Conservation (phyloP, 2,797 vertebrate species). For the Chelon labrosus region DNA sequence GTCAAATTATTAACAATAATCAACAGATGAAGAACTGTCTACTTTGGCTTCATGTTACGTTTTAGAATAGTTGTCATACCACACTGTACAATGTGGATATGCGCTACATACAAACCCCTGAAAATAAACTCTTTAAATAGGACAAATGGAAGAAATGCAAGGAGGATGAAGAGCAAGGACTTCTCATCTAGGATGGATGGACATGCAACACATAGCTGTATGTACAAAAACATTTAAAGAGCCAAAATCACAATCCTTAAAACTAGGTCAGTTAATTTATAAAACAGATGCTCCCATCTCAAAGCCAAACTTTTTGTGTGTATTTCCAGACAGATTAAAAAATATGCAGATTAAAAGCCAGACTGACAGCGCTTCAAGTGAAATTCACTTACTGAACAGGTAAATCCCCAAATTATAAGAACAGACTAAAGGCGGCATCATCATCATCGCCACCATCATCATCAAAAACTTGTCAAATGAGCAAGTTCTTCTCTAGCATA, state of each 20-base stretch:
- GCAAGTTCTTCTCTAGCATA: no score
- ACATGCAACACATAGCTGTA: neutral
- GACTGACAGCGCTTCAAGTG: neutral
- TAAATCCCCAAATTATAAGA: slow-evolving; percentile 2
- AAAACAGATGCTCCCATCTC: neutral
- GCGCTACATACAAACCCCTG: neutral
- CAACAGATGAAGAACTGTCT: slow-evolving; percentile 31
- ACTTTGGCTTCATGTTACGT: slow-evolving; percentile 50
- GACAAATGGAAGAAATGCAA: neutral
- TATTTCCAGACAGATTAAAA: neutral
- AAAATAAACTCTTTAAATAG: neutral
- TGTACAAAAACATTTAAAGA: neutral
- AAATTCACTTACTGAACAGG: neutral
- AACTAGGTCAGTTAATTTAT: neutral
- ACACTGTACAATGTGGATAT: slow-evolving; percentile 22
- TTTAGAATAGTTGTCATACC: slow-evolving; percentile 43
- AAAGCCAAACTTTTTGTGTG: neutral
- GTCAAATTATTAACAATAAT: slow-evolving; percentile 59
- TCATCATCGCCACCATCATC: neutral
- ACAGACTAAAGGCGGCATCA: neutral
- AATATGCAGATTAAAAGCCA: neutral
- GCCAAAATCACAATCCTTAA: neutral
- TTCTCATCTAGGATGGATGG: neutral
- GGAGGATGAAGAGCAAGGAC: neutral
- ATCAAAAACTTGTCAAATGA: no score